phyloP scores from a whole-genome alignment of 1,140 invertebrate species.

The Leptinotarsa texana region DNA sequence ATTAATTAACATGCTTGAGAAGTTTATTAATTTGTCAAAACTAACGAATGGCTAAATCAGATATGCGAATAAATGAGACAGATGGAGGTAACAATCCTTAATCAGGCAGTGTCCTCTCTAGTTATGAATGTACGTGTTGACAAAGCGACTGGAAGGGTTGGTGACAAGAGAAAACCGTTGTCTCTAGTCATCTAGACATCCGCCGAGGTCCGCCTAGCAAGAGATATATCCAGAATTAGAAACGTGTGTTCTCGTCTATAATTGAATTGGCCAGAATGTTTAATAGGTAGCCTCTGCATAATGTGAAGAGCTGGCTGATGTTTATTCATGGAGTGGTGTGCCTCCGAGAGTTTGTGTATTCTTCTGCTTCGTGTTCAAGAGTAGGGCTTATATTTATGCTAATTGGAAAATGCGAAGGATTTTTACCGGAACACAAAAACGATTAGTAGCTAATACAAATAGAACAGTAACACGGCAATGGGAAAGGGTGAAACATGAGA shows the following conservation, averaged over 20 bases:
- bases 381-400: conserved; percentile 44
- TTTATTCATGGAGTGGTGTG: conserved; percentile 45
- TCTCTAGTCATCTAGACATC: conserved; percentile 20
- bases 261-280: conserved; percentile 53
- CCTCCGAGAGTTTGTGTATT: background rate
- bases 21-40: too few species aligned
- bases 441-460: conserved; percentile 1
- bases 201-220: conserved; percentile 23
- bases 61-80: background rate
- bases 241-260: conserved; percentile 48
- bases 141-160: conserved; percentile 31
- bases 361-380: conserved; percentile 15
- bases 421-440: background rate
- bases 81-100: conserved; percentile 18
- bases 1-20: too few species aligned
- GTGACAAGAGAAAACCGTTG: conserved; percentile 26
- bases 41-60: background rate
- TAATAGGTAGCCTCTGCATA: conserved; percentile 49
- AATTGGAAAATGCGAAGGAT: conserved; percentile 27
- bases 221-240: conserved; percentile 46
- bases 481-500: background rate
- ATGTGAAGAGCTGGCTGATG: conserved; percentile 51
- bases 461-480: background rate
- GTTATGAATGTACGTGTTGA: conserved; percentile 35
- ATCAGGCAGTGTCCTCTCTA: conserved; percentile 29